Percentiles rank a stretch among this genome's conserved stretches.
Conservation (phyloP, 30 jellyfish, hydroid and myxozoan genomes). For the Cassiopea andromeda region DNA sequence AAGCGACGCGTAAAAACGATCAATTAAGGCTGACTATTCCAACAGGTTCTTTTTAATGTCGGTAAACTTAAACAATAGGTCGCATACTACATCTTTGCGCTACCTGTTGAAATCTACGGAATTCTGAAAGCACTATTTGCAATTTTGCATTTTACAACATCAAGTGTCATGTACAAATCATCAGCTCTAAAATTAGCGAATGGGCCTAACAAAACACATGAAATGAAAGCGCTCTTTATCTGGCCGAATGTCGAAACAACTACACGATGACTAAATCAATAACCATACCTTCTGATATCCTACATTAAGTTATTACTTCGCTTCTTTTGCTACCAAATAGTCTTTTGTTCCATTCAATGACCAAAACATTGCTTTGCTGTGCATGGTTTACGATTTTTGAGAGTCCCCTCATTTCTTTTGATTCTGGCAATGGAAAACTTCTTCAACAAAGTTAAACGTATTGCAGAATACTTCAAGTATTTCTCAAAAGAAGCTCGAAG, state of each 20-base stretch:
- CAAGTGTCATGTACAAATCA: neutral
- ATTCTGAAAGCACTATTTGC: neutral
- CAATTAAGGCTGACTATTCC: neutral
- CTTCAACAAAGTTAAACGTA: neutral
- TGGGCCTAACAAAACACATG: neutral
- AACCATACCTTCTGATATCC: neutral
- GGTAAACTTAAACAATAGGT: neutral
- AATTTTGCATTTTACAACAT: neutral
- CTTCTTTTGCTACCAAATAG: neutral
- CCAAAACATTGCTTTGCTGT: neutral
- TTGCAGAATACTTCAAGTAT: neutral
- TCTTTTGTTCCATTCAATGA: neutral
- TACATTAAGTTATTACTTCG: neutral
- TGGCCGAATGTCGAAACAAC: neutral
- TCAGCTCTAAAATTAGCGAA: neutral
- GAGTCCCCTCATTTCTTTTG: neutral
- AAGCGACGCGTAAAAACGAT: constrained; percentile 8
- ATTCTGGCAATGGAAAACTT: neutral
- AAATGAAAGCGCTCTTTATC: no score
- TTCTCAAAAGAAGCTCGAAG: neutral
- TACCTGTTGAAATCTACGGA: neutral
- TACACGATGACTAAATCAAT: neutral
- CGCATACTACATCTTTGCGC: neutral
- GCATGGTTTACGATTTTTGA: neutral
- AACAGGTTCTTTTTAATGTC: neutral